Percentiles rank a stretch among this genome's conserved stretches.
These are phyloP conservation scores for Atta cephalotes DNA, from an alignment of 1,140 invertebrate species.

Conservation along the genomic window DNA sequence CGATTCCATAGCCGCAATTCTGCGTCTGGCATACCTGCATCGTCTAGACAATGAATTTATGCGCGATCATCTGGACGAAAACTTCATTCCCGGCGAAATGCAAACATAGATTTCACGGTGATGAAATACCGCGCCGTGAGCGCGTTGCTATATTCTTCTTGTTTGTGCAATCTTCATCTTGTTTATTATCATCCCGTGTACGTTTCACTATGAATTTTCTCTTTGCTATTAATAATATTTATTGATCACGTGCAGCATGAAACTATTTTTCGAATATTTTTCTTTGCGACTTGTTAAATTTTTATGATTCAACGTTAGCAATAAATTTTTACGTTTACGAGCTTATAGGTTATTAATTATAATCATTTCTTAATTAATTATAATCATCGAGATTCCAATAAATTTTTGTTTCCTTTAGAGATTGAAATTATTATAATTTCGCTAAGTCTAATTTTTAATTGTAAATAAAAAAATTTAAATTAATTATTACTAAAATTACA, in stretches of 20 bases:
- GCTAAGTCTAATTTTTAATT: neutral
- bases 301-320: conserved; percentile 8
- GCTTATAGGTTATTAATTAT: conserved; percentile 28
- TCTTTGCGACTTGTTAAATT: conserved; percentile 21
- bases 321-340: conserved; percentile 30
- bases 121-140: conserved; percentile 29
- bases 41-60: conserved; percentile 70
- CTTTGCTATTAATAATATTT: neutral
- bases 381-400: conserved; percentile 2
- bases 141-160: neutral
- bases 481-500: neutral
- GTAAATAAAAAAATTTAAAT: neutral
- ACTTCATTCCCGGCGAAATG: conserved; percentile 42
- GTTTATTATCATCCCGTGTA: neutral
- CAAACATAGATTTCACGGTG: conserved; percentile 54
- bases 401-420: conserved; percentile 6
- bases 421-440: conserved; percentile 18
- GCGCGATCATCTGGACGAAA: conserved; percentile 71
- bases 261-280: conserved; percentile 44
- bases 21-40: conserved; percentile 16
- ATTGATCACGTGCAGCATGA: conserved; percentile 23
- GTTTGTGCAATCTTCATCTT: conserved; percentile 1
- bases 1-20: conserved; percentile 43
- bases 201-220: conserved; percentile 41
- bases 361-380: conserved; percentile 47